Evolutionary conservation across 2,113 vertebrate species (phyloP), one percentile per base, ranked within the genome.

Genomic region (Phrynosoma blainvillii): DNA sequence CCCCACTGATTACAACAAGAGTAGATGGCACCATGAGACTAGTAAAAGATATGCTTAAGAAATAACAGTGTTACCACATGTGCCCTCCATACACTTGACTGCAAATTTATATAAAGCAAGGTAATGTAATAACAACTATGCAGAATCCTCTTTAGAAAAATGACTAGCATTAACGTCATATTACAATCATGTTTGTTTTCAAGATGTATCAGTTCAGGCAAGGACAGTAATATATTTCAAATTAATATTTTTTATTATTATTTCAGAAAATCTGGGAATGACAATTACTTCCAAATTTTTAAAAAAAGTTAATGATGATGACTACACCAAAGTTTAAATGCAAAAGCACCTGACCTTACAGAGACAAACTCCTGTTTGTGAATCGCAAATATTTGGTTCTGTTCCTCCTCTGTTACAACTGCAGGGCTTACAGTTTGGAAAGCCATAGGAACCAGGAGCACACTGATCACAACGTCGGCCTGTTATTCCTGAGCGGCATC

Each of bases 401-500:
- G 98, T 98, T 75, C 98, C 99, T 12, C 92, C 96, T 76, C 88
- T 93, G 88, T 97, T 96, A 89, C 99, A 99, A 80, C 89, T 93
- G 90, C 98, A 99, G 0, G 97, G 96, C 47, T 95, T 0, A 54
- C 99, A 99, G 68, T 98, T 91, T 0, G 99, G 98, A 94, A 98
- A 99, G 77, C 89, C 87, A 0, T 98, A 97, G 90, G 96, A 98
- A 70, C 98, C 98, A 0, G 97, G 70, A 84, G 96, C 94, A 87
- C 99, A 99, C 23, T 4, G 97, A 74, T 99, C 97, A 89, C 99
- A 99, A 92, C 56, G 97, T 1, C 96, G 96, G 13, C 98, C 98
- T 9, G 90, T 95, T 70, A 99, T 96, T 89, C 97, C 96, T 20
- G 97, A 96, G 91, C 98, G 98, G 95, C 99, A 99, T 12, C 99